Evolutionary conservation across 2,113 vertebrate species (phyloP), one percentile per base, ranked within the genome.

Genomic region (Cyprinodon brontotheroides): DNA sequence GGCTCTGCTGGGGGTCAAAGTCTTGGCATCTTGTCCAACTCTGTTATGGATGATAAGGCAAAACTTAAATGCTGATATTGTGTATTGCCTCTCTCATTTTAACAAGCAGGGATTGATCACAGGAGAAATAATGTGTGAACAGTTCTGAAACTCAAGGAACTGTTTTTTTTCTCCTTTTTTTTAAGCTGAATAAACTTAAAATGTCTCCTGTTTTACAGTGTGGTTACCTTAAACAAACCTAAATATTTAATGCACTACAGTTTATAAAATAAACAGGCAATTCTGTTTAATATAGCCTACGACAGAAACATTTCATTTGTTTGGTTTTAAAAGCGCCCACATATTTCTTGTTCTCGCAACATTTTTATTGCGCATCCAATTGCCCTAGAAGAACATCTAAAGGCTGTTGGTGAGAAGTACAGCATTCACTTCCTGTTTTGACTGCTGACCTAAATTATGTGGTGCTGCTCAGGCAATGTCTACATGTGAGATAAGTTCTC

Each of bases 11-110:
- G 80, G 79, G 83, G 70, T 77, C 66, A 20, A 66, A 82, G 43
- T 64, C 48, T 36, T 77, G 59, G 48, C 74, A 53, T 81, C 85
- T 83, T 87, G 57, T 87, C 76, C 84, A 81, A 87, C 66, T 74
- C 79, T 84, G 71, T 61, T 59, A 76, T 61, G 40, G 37, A 22
- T 67, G 66, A 72, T 43, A 45, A 79, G 45, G 68, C 75, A 80
- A 75, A 80, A 63, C 71, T 37, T 20, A 12, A 65, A 8, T 64
- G 43, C 53, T 39, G 36, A 37, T 39, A 13, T 36, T 8, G 9
- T 53, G 9, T 53, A 20, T 53, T 53, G 17, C 15, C 50, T 53
- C 17, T 9, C 20, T 53, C 29, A 3, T 48, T 10, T 38, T 13
- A 12, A 10, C 1, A 9, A n/a, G 29, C 8, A 40, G 41, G 3